Evolutionary conservation across 2,113 vertebrate genomes (phyloP), one percentile per base, ranked within the genome.

Genomic region (Antechinus stuartii): DNA sequence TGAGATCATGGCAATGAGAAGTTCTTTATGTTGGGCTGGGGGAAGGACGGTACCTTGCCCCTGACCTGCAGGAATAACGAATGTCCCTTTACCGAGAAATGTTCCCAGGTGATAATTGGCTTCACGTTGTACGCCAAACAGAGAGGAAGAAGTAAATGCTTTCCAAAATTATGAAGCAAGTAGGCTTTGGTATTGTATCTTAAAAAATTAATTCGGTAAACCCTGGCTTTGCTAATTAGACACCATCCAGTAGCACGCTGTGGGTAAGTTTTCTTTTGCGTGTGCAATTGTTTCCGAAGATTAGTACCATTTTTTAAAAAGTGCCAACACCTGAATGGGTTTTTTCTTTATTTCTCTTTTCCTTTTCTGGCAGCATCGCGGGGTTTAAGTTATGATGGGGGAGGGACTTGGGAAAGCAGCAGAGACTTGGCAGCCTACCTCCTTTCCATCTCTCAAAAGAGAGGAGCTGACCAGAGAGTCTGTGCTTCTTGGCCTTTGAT

Each of bases 191-290:
- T 68, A 94, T 91, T 95, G n/a, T 95, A 96, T 90, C 96, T 97
- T 94, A 52, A 42, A 76, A 96, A 98, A 96, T 96, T 96, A 95
- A 97, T 96, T 96, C 90, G 92, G 89, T 96, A 96, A 97, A 96
- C 95, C 96, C 94, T 97, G 96, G 49, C 90, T 96, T 90, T 91
- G 47, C 61, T 95, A 97, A 96, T 96, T 96, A 95, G 42, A 91
- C n/a, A 52, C 30, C 68, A 84, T 94, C n/a, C 52, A 95, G 52
- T 68, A 94, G 96, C 92, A 94, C 95, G 54, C 52, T 94, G n/a
- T 92, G 56, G 57, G 19, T 92, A 90, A 10, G 54, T 96, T 96
- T 96, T 96, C 57, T 93, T 96, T 93, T 96, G 11, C 68, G 8
- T 94, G 16, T 94, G 26, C 54, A 94, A 52, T 91, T 93, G 12